Percentiles rank a stretch among this genome's conserved stretches.
Conservation (phyloP, 35 echinoderm and acorn worm genomes). For the Nesometra sesokonis region DNA sequence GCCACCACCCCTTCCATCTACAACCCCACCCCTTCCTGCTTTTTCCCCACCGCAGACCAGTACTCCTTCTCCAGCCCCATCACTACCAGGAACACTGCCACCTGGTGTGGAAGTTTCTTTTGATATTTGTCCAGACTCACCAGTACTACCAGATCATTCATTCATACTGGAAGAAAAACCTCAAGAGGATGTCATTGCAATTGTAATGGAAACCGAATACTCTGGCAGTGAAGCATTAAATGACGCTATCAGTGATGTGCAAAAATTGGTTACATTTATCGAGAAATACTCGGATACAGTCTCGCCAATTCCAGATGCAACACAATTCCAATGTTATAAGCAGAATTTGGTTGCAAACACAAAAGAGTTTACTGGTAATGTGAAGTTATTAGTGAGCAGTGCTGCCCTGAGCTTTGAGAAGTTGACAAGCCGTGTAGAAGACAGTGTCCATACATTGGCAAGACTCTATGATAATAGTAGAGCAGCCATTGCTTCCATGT, state of each 20-base stretch:
- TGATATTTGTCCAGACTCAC: background rate
- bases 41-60: slow-evolving; percentile 1
- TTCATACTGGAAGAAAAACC: background rate
- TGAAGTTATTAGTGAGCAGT: slow-evolving; percentile 88
- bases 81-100: slow-evolving; percentile 35
- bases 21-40: background rate
- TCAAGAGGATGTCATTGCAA: background rate
- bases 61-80: slow-evolving; percentile 47
- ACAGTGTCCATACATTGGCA: slow-evolving; percentile 82
- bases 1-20: background rate
- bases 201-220: slow-evolving; percentile 72
- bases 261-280: slow-evolving; percentile 44
- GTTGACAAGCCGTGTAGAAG: slow-evolving; percentile 34
- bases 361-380: slow-evolving; percentile 84
- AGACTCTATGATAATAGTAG: slow-evolving; percentile 52
- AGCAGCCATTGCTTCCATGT: slow-evolving; percentile 36
- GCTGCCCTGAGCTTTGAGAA: slow-evolving; percentile 48
- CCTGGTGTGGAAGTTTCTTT: background rate
- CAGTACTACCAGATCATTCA: slow-evolving; percentile 2
- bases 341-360: slow-evolving; percentile 47
- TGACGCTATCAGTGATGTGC: slow-evolving; percentile 45
- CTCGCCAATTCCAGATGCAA: background rate
- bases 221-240: slow-evolving; percentile 16
- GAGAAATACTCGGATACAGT: slow-evolving; percentile 13
- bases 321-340: slow-evolving; percentile 47